Base-by-base conservation (phyloP, 2,888 invertebrate genomes). In the Pasiphila rectangulata region DNA sequence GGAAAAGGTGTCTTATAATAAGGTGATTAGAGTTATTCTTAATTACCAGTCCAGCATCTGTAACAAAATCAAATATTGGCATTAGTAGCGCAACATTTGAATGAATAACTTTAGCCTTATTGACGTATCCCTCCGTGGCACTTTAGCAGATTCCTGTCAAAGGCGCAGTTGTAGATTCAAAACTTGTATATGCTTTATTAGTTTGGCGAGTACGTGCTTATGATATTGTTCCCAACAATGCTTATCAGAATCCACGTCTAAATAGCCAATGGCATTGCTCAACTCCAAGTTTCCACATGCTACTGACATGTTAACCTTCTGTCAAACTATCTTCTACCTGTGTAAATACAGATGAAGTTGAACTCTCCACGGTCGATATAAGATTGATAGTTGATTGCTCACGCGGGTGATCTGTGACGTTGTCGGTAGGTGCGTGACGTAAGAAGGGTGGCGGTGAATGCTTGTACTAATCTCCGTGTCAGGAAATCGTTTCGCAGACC, bases 381-480 rank as follows among this genome's bases (percentile, higher is more conserved):
- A 69, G 73, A 72, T 67, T 67, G 64, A 53, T 69, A 70, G 56
- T 74, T 60, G 71, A 72, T 69, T 54, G 61, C 52, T 63, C 57
- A 65, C 56, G 50, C 53, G 55, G 59, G 65, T 69, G 72, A 78
- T 74, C 74, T 81, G 72, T 74, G 72, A 74, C 78, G 69, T 70
- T 74, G 69, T 68, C 63, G 59, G 61, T 67, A 54, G 64, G 87
- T 88, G 87, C 88, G 88, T 88, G 88, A 87, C 75, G 86, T 87
- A 88, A 87, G 85, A 78, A 82, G 88, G 88, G 88, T 81, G 75
- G 78, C 75, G 80, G 88, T 85, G 88, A 86, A 83, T 83, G 83
- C 84, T 87, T 85, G 88, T 88, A 84, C 88, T 88, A 88, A 88
- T 87, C 88, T 84, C 88, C 88, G 82, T 86, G 88, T 88, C 88